Conservation (phyloP, 1,140 invertebrate genomes). For the Brachionus koreanus region DNA sequence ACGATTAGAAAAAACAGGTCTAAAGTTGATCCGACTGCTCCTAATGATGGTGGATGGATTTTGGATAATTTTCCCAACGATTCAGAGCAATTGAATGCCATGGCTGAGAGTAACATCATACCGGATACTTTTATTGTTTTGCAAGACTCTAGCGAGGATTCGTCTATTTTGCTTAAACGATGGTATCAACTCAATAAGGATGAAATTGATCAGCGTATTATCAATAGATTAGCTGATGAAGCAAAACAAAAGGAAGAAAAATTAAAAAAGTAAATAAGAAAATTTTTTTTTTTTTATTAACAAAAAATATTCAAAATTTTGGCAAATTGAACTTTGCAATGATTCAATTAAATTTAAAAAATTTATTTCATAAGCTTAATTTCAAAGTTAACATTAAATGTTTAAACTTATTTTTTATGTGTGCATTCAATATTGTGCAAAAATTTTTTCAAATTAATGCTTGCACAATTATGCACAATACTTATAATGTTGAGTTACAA, state of each 20-base stretch:
- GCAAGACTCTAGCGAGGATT: conserved; percentile 50
- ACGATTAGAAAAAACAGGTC: neutral
- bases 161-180: conserved; percentile 49
- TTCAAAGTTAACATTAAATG: too few species aligned
- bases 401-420: too few species aligned
- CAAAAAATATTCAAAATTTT: too few species aligned
- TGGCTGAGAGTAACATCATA: conserved; percentile 53
- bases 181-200: conserved; percentile 51
- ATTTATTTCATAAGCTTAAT: too few species aligned
- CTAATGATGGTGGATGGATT: conserved; percentile 56
- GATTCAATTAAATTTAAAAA: too few species aligned
- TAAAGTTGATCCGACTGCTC: conserved; percentile 5
- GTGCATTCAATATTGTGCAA: too few species aligned
- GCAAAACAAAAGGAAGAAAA: conserved; percentile 48
- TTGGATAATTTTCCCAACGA: conserved; percentile 57
- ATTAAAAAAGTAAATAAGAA: conserved; percentile 45
- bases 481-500: too few species aligned
- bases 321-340: too few species aligned
- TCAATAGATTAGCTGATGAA: conserved; percentile 44
- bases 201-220: conserved; percentile 49
- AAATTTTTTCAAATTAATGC: too few species aligned
- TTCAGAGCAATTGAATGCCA: conserved; percentile 54
- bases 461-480: too few species aligned
- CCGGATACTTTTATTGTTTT: conserved; percentile 54
- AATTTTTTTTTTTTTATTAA: too few species aligned